Percentiles rank a stretch among this genome's conserved stretches.
phyloP scores from a whole-genome alignment of 2,797 vertebrate species.

The Girardinus metallicus region DNA sequence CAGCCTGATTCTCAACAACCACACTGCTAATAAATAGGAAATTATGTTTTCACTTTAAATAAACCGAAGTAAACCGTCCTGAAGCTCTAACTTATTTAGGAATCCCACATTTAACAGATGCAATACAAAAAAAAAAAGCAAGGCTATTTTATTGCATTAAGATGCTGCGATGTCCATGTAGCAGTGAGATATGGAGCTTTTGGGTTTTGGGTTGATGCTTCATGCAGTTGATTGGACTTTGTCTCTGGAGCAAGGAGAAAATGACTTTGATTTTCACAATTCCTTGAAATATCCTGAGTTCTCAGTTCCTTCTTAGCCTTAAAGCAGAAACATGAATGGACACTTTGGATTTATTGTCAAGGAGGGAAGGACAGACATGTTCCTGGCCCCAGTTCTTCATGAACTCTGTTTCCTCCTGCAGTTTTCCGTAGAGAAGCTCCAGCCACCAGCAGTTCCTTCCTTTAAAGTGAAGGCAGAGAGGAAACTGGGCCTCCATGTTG shows the following conservation, averaged over 20 bases:
- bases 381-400: not conserved
- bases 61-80: slow-evolving; percentile 17
- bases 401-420: not conserved
- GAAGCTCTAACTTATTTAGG: slow-evolving; percentile 5
- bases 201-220: slow-evolving; percentile 28
- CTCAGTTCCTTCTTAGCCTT: not conserved
- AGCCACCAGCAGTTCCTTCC: slow-evolving; percentile 41
- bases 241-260: not conserved
- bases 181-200: slow-evolving; percentile 20
- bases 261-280: not conserved
- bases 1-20: slow-evolving; percentile 27
- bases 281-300: not conserved
- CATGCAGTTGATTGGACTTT: not conserved
- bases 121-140: not conserved
- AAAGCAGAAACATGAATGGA: not conserved
- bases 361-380: not conserved
- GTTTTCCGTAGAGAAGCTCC: slow-evolving; percentile 20
- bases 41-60: slow-evolving; percentile 37
- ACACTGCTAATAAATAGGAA: slow-evolving; percentile 26
- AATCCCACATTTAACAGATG: slow-evolving; percentile 3
- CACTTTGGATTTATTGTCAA: not conserved
- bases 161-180: slow-evolving; percentile 7
- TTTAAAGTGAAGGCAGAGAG: slow-evolving; percentile 56
- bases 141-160: not conserved
- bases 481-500: slow-evolving; percentile 65